phyloP scores from a whole-genome alignment of 2,113 vertebrate species.

The Arvicanthis niloticus region DNA sequence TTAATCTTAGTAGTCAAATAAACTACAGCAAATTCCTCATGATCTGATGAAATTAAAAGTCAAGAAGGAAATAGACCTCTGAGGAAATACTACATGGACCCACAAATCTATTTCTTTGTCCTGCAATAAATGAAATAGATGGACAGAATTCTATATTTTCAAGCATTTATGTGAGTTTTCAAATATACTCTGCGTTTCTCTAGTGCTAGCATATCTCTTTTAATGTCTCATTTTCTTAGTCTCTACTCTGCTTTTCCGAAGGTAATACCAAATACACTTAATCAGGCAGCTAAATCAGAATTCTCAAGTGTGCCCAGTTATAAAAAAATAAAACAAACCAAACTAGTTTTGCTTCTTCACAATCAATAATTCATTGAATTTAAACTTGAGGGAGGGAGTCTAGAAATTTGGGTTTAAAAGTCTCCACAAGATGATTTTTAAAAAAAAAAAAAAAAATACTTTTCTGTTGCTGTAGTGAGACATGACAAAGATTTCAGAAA shows the following conservation, averaged over 20 bases:
- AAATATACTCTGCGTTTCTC: background rate
- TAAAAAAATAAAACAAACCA: background rate
- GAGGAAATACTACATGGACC: background rate
- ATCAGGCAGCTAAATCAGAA: background rate
- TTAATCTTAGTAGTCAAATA: background rate
- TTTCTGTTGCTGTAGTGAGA: background rate
- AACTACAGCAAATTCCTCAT: background rate
- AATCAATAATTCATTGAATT: background rate
- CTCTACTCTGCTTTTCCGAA: background rate
- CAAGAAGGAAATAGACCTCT: background rate
- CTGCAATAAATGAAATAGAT: background rate
- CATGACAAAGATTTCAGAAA: background rate
- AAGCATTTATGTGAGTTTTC: background rate
- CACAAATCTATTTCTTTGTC: background rate
- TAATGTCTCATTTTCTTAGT: background rate
- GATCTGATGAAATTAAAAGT: conserved; percentile 1
- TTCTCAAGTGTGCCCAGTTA: background rate
- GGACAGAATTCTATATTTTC: background rate
- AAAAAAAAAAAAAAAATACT: background rate
- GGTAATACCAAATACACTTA: background rate
- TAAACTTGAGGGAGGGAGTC: background rate
- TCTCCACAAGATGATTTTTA: background rate
- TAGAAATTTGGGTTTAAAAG: background rate
- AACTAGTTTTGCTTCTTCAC: background rate
- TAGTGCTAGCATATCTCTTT: background rate